Conservation (phyloP, 2,797 vertebrate species). For the Sorex maritimensis region DNA sequence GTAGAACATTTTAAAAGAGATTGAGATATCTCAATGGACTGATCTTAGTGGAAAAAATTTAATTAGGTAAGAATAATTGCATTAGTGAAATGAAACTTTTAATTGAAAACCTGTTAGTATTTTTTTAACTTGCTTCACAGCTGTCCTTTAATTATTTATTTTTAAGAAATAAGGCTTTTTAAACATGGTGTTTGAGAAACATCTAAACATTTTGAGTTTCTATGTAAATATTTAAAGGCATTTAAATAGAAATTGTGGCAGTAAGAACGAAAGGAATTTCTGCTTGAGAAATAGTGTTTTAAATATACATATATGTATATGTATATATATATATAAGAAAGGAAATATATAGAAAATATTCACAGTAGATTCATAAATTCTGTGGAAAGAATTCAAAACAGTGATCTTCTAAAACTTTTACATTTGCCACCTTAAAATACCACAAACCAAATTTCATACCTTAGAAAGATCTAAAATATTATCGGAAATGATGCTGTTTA, state of each 20-base stretch:
- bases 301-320: slow-evolving; percentile 34
- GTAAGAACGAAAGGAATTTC: slow-evolving; percentile 64
- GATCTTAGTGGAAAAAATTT: slow-evolving; percentile 83
- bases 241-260: slow-evolving; percentile 44
- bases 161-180: slow-evolving; percentile 70
- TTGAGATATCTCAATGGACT: slow-evolving; percentile 75
- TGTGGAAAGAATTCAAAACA: slow-evolving; percentile 37
- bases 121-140: slow-evolving; percentile 76
- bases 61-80: slow-evolving; percentile 86
- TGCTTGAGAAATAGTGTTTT: slow-evolving; percentile 74
- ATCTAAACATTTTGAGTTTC: slow-evolving; percentile 33
- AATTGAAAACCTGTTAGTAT: slow-evolving; percentile 85
- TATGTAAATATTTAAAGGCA: slow-evolving; percentile 72
- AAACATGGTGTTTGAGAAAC: slow-evolving; percentile 57
- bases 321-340: slow-evolving; percentile 68
- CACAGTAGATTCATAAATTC: slow-evolving; percentile 58
- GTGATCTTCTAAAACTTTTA: slow-evolving; percentile 54
- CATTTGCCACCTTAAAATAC: slow-evolving; percentile 11
- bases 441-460: slow-evolving; percentile 10
- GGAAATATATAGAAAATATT: slow-evolving; percentile 54
- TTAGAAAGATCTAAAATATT: slow-evolving; percentile 51
- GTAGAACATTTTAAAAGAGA: slow-evolving; percentile 78
- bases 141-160: slow-evolving; percentile 73
- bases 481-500: slow-evolving; percentile 18
- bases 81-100: slow-evolving; percentile 86